phyloP scores from a whole-genome alignment of 2,888 invertebrate genomes.

The Pocota personata region DNA sequence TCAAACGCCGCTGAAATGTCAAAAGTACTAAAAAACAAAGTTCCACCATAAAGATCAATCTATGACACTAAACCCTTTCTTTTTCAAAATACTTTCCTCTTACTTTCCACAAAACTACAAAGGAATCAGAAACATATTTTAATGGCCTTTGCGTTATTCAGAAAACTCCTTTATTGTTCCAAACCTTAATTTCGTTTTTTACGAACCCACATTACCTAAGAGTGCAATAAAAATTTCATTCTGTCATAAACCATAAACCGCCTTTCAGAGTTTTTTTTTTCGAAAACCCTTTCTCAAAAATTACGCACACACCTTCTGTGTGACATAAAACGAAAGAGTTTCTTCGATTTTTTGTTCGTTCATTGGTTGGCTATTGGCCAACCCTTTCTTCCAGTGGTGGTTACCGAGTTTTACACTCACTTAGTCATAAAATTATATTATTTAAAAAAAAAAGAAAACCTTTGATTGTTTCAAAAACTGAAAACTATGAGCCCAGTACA shows the following conservation, averaged over 20 bases:
- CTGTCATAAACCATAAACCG: not conserved
- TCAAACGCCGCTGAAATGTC: too few species aligned
- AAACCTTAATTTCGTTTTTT: not conserved
- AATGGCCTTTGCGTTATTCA: not conserved
- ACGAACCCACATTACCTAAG: conserved; percentile 45
- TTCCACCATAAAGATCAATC: not conserved
- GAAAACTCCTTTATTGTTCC: not conserved
- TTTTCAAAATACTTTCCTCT: not conserved
- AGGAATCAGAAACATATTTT: not conserved
- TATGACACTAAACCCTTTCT: too few species aligned
- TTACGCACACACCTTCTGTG: conserved; percentile 7
- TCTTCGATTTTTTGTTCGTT: not conserved
- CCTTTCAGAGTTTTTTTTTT: not conserved
- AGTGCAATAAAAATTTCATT: conserved; percentile 29
- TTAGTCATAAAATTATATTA: conserved; percentile 15
- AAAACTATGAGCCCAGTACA: conserved; percentile 9
- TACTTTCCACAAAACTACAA: not conserved
- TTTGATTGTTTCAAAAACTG: conserved; percentile 34
- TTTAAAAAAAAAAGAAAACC: not conserved
- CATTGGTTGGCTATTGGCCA: conserved; percentile 39
- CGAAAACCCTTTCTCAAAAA: conserved; percentile 36
- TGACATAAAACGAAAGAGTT: conserved; percentile 57
- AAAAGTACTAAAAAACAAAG: not conserved
- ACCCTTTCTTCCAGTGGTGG: conserved; percentile 60
- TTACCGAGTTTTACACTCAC: conserved; percentile 38